Evolutionary conservation across 2,113 vertebrate genomes (phyloP).

Genomic region (Pachypanchax playfairii): DNA sequence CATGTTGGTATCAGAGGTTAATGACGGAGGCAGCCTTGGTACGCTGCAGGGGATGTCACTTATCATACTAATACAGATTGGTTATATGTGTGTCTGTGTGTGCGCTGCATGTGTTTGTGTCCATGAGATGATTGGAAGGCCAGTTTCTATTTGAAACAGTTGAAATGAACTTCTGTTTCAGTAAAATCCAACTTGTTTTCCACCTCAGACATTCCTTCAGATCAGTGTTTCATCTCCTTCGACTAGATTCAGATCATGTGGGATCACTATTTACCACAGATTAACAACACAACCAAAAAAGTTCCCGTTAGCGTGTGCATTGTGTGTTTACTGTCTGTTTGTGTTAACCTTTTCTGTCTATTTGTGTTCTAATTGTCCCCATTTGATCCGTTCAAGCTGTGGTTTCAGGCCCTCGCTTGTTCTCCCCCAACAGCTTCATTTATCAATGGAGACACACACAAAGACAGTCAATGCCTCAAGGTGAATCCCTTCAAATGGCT

Average conservation of each 20-base stretch:
- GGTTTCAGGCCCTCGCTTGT: conserved; percentile 56
- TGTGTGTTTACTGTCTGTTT: not conserved
- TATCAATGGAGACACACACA: conserved; percentile 65
- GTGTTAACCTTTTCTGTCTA: conserved; percentile 32
- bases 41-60: conserved; percentile 53
- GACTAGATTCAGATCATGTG: not conserved
- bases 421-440: conserved; percentile 57
- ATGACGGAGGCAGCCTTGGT: conserved; percentile 70
- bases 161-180: not conserved
- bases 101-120: not conserved
- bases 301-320: not conserved
- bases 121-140: conserved; percentile 5
- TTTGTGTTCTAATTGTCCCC: conserved; percentile 58
- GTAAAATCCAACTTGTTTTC: not conserved
- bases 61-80: conserved; percentile 61
- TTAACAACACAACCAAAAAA: not conserved
- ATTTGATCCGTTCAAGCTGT: conserved; percentile 46
- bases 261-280: not conserved
- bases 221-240: not conserved
- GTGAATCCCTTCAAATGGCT: conserved; percentile 69
- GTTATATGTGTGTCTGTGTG: conserved; percentile 10
- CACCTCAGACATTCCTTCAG: not conserved
- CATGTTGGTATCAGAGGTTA: conserved; percentile 70
- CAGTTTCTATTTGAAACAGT: conserved; percentile 5
- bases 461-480: conserved; percentile 60